Percentiles rank a stretch among this genome's conserved stretches.
These are phyloP conservation scores for Neodontobutis hainanensis DNA, from an alignment of 2,113 vertebrate genomes.

Conservation along the genomic window DNA sequence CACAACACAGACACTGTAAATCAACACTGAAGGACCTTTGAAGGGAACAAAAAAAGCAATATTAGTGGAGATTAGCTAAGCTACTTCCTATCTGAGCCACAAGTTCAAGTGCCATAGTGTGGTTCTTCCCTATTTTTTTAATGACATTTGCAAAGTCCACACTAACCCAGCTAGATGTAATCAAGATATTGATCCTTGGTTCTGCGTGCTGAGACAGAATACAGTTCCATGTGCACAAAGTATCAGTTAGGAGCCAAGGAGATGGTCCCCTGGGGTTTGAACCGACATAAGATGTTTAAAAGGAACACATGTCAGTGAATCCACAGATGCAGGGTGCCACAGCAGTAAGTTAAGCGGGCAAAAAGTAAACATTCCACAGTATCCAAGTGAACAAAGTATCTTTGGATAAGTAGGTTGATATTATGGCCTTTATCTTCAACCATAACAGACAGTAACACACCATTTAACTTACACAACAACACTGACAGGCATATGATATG, in stretches of 20 bases:
- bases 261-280: slow-evolving; percentile 8
- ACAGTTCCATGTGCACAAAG: slow-evolving; percentile 12
- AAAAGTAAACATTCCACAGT: too few relatives aligned
- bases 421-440: background rate
- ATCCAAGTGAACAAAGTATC: too few relatives aligned
- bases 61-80: slow-evolving; percentile 33
- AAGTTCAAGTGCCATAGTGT: too few relatives aligned
- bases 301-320: slow-evolving; percentile 26
- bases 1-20: slow-evolving; percentile 44
- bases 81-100: slow-evolving; percentile 11
- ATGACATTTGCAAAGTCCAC: background rate
- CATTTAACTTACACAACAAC: slow-evolving; percentile 26
- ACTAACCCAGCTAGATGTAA: slow-evolving; percentile 43
- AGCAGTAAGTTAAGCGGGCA: background rate
- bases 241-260: slow-evolving; percentile 8
- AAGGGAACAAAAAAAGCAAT: slow-evolving; percentile 40
- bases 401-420: background rate
- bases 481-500: slow-evolving; percentile 42
- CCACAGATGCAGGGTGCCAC: slow-evolving; percentile 9
- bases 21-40: slow-evolving; percentile 22
- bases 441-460: slow-evolving; percentile 7
- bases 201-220: slow-evolving; percentile 26
- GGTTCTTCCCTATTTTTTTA: too few relatives aligned
- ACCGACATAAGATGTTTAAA: slow-evolving; percentile 31
- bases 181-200: slow-evolving; percentile 35